phyloP scores from a whole-genome alignment of 2,888 invertebrate species.

The Teinopalpus imperialis region DNA sequence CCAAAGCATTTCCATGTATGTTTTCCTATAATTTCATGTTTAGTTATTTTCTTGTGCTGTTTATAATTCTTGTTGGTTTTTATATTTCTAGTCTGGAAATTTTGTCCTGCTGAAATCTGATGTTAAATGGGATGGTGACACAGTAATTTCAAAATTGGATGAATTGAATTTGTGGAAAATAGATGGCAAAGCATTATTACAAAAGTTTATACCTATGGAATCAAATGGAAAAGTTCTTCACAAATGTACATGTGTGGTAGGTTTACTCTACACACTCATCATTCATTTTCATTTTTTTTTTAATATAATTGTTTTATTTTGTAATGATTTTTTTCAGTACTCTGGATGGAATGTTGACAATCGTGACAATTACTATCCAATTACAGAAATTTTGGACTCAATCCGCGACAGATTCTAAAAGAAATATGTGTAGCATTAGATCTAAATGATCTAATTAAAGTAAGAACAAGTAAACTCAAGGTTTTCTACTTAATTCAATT shows the following conservation, averaged over 20 bases:
- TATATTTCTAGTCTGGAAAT: conserved; percentile 78
- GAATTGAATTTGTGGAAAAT: conserved; percentile 86
- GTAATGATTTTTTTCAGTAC: conserved; percentile 80
- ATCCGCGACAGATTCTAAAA: conserved; percentile 76
- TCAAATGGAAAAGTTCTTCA: conserved; percentile 80
- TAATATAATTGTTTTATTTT: conserved; percentile 2
- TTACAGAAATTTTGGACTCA: conserved; percentile 78
- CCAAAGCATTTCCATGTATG: conserved; percentile 81
- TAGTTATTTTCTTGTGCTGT: not conserved
- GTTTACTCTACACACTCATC: conserved; percentile 34
- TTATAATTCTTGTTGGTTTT: conserved; percentile 8
- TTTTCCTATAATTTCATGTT: conserved; percentile 15
- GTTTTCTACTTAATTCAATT: conserved; percentile 67
- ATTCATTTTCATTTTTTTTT: not conserved
- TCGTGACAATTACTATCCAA: conserved; percentile 82
- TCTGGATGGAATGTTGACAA: conserved; percentile 84
- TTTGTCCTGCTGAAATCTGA: conserved; percentile 85
- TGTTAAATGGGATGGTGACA: conserved; percentile 82
- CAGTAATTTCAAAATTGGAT: conserved; percentile 75
- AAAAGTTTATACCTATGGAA: conserved; percentile 85
- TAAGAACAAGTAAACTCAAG: conserved; percentile 72
- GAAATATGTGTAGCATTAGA: conserved; percentile 80
- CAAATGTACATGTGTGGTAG: conserved; percentile 84
- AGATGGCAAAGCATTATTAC: conserved; percentile 85
- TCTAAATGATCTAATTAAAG: conserved; percentile 79